Evolutionary conservation across 1,140 invertebrate genomes (phyloP).

Genomic region (Anadara kagoshimensis): DNA sequence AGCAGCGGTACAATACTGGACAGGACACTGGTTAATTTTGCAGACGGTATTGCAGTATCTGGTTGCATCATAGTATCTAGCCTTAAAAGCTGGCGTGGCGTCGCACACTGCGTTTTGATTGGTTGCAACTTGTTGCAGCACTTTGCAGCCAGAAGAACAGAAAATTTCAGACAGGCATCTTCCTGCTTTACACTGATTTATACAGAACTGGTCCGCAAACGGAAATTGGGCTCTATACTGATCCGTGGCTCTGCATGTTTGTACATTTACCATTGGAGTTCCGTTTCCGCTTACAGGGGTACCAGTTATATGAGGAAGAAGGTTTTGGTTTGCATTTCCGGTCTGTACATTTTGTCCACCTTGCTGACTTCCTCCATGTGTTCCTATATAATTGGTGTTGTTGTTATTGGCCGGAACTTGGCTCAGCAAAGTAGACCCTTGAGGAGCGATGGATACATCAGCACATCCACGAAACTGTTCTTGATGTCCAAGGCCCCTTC

Average conservation of each 20-base stretch:
- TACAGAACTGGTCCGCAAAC: constrained; percentile 24
- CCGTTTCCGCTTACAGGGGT: background rate
- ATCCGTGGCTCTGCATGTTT: constrained; percentile 12
- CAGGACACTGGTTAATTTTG: too few species aligned
- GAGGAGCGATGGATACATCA: constrained; percentile 47
- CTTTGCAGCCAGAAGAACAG: too few species aligned
- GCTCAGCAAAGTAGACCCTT: background rate
- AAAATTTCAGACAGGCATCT: background rate
- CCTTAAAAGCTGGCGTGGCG: too few species aligned
- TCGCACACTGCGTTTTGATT: too few species aligned
- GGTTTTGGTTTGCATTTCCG: background rate
- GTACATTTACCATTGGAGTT: background rate
- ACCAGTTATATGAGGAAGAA: background rate
- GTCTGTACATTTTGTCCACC: too few species aligned
- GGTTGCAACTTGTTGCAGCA: too few species aligned
- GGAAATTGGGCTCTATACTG: constrained; percentile 11
- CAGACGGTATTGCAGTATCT: too few species aligned
- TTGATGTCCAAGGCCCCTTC: constrained; percentile 56
- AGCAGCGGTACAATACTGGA: too few species aligned
- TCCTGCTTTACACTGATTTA: constrained; percentile 9
- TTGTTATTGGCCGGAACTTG: too few species aligned
- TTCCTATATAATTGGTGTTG: too few species aligned
- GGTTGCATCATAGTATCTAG: too few species aligned
- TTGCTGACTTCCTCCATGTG: too few species aligned
- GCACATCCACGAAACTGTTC: constrained; percentile 64